Evolutionary conservation across 2,888 invertebrate genomes (phyloP).

Genomic region (Rutpela maculata): DNA sequence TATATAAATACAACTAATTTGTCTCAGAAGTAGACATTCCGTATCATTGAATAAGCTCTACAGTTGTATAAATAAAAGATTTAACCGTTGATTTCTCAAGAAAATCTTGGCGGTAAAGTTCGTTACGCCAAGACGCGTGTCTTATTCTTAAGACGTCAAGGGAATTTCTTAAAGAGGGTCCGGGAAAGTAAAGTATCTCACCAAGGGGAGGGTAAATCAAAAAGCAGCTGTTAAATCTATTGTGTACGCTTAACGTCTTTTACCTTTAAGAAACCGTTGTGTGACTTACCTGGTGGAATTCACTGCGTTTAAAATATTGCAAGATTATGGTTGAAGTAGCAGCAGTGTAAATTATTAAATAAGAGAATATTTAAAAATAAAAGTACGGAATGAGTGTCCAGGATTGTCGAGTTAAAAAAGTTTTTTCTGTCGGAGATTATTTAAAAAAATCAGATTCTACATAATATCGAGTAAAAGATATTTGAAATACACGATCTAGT

Average conservation of each 20-base stretch:
- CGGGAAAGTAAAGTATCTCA: slow-evolving; percentile 62
- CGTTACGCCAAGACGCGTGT: slow-evolving; percentile 62
- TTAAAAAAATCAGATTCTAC: too few species aligned
- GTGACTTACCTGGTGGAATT: slow-evolving; percentile 60
- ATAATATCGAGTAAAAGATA: too few species aligned
- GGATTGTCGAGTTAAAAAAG: too few species aligned
- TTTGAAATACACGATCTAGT: too few species aligned
- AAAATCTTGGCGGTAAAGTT: slow-evolving; percentile 57
- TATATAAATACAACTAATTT: too few species aligned
- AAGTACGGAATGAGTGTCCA: too few species aligned
- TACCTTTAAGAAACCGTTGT: slow-evolving; percentile 64
- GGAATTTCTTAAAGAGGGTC: slow-evolving; percentile 67
- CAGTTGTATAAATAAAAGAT: slow-evolving; percentile 54
- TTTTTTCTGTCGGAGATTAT: too few species aligned
- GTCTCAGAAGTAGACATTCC: background rate
- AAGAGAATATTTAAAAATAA: too few species aligned
- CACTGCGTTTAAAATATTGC: background rate
- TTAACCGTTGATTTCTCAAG: slow-evolving; percentile 47
- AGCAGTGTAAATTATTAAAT: background rate
- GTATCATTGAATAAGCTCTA: background rate
- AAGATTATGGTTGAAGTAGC: background rate
- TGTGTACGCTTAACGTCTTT: slow-evolving; percentile 69
- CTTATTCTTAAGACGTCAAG: slow-evolving; percentile 68
- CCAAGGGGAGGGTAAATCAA: slow-evolving; percentile 72
- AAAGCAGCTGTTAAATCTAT: slow-evolving; percentile 70